Base-by-base conservation (phyloP, 2,113 vertebrate genomes). In the Drymodes brunneopygia region DNA sequence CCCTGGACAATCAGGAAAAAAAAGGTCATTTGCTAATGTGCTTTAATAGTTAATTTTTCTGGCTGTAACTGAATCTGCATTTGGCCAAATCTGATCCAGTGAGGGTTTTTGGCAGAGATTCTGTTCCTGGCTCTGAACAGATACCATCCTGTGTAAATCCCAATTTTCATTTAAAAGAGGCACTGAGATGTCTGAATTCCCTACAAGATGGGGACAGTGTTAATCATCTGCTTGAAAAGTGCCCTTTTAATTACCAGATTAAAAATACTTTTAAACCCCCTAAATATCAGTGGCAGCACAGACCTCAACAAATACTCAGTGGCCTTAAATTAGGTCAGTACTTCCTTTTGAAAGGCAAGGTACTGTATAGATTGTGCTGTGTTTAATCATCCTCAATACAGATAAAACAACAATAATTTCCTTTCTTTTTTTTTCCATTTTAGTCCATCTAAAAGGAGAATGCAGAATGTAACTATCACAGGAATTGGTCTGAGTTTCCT, bases 391-490 rank as follows among this genome's bases (percentile, higher is more conserved):
- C 61, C 38, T 22, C 25, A 33, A 2, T 33, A 45, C 19, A 35
- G 22, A 25, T 70, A 44, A 90, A 87, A 12, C 33, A 65, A 48
- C 47, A 31, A 44, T 81, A 6, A 80, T 66, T 74, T 72, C 45
- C 19, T 33, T 66, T 72, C n/a, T 42, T 10, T 42, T 11, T 61
- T 38, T 79, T 93, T 90, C 4, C 4, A 2, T 92, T 96, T 86
- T 94, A 99, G 99, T 66, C 99, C 99, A 18, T 98, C 98, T 58
- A 99, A 99, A 97, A 95, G 96, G 75, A 98, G 98, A 97, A 99
- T 99, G 99, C 99, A 99, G 98, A 98, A 98, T 6, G 98, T 99
- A 40, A 96, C 98, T 9, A 98, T 99, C 78, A 97, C 98, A 61
- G 98, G 98, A 62, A 98, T 99, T 90, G 90, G 97, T 87, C 97